Evolutionary conservation across 2,888 invertebrate genomes (phyloP).

Genomic region (Yponomeuta cagnagella): DNA sequence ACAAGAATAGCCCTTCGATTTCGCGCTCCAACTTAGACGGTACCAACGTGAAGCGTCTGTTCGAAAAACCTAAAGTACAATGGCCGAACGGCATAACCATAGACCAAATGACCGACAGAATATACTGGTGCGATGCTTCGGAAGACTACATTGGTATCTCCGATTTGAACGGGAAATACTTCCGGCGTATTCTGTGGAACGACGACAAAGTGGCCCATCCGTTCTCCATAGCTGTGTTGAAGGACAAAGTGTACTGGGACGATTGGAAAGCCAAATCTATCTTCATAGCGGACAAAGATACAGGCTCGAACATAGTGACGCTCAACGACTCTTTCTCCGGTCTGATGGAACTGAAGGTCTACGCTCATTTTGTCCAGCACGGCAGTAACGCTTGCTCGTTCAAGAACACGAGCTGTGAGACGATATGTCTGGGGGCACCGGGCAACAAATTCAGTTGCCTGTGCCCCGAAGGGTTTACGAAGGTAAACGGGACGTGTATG

Average conservation of each 20-base stretch:
- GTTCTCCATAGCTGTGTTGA: conserved; percentile 89
- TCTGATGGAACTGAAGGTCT: conserved; percentile 89
- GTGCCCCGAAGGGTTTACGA: conserved; percentile 86
- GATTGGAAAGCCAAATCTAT: conserved; percentile 90
- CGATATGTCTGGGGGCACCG: conserved; percentile 87
- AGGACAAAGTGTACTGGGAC: conserved; percentile 92
- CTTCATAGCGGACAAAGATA: conserved; percentile 86
- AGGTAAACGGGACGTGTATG: conserved; percentile 77
- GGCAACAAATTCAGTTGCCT: conserved; percentile 80
- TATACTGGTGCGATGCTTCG: conserved; percentile 92
- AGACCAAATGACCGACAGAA: conserved; percentile 85
- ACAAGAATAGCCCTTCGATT: conserved; percentile 83
- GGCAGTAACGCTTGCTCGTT: conserved; percentile 83
- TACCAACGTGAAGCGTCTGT: conserved; percentile 77
- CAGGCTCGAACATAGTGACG: conserved; percentile 77
- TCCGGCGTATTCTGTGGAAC: conserved; percentile 79
- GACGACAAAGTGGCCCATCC: conserved; percentile 85
- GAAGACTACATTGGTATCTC: conserved; percentile 87
- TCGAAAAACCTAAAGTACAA: conserved; percentile 79
- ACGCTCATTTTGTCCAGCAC: conserved; percentile 83
- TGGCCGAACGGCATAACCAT: conserved; percentile 94
- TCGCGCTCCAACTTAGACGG: conserved; percentile 89
- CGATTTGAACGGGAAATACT: conserved; percentile 81
- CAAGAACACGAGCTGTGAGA: conserved; percentile 78
- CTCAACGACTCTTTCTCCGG: conserved; percentile 79